phyloP scores from a whole-genome alignment of 2,888 invertebrate species.

The Melanargia galathea region DNA sequence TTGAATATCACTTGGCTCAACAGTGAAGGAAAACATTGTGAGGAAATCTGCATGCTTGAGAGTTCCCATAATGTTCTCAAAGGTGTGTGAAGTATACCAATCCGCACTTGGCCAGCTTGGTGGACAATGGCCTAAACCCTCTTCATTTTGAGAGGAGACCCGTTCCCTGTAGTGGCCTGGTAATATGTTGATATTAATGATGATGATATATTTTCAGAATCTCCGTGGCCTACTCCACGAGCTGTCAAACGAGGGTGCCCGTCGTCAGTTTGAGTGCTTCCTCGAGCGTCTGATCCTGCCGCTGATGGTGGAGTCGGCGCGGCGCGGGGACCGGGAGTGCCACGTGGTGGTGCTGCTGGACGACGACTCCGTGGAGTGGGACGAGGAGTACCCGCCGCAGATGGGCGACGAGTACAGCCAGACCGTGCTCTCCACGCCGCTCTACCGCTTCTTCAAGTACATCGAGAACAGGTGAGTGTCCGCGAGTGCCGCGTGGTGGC shows the following conservation, averaged over 20 bases:
- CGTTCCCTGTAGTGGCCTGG: too few species aligned
- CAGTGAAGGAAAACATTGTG: too few species aligned
- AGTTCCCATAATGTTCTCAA: too few species aligned
- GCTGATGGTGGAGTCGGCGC: slow-evolving; percentile 96
- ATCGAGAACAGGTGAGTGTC: slow-evolving; percentile 92
- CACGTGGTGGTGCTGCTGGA: slow-evolving; percentile 97
- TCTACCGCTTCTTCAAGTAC: slow-evolving; percentile 99
- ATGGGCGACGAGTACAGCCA: slow-evolving; percentile 99
- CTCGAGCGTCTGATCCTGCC: slow-evolving; percentile 97
- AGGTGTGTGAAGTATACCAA: too few species aligned
- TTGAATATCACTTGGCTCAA: too few species aligned
- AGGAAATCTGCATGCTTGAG: too few species aligned
- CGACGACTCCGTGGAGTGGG: slow-evolving; percentile 98
- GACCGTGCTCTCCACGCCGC: slow-evolving; percentile 96
- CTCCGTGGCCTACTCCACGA: slow-evolving; percentile 98
- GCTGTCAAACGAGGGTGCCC: slow-evolving; percentile 99
- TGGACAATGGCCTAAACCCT: too few species aligned
- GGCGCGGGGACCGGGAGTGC: slow-evolving; percentile 98
- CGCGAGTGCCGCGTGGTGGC: not conserved
- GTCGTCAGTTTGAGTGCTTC: slow-evolving; percentile 97
- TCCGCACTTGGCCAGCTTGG: too few species aligned
- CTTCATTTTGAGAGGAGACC: too few species aligned
- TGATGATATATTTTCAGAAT: too few species aligned
- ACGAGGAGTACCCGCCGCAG: slow-evolving; percentile 99
- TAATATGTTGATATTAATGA: too few species aligned